Conservation (phyloP, 2,113 vertebrate species). For the Pluvianellus socialis region DNA sequence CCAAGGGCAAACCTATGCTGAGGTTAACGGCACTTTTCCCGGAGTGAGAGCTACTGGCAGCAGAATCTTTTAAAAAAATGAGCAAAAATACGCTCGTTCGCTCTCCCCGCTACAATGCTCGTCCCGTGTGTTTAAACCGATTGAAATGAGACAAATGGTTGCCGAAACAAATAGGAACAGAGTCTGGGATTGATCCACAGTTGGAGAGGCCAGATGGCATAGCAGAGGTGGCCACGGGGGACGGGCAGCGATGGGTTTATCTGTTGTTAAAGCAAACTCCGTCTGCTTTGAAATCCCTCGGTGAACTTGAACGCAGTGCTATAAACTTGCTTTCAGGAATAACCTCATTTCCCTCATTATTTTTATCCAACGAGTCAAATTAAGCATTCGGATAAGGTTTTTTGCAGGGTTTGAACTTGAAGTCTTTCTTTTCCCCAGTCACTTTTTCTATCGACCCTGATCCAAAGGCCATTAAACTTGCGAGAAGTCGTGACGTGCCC, state of each 20-base stretch:
- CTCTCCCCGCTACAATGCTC: background rate
- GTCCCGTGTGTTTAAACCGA: background rate
- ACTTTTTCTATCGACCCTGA: background rate
- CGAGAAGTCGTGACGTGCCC: background rate
- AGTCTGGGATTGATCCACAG: background rate
- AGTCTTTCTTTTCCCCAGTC: background rate
- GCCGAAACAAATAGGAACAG: background rate
- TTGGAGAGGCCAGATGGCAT: background rate
- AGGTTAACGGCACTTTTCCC: background rate
- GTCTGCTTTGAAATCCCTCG: background rate
- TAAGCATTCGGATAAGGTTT: background rate
- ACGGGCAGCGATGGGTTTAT: background rate
- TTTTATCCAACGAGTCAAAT: background rate
- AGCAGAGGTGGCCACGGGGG: background rate
- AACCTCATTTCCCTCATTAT: background rate
- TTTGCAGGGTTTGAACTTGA: background rate
- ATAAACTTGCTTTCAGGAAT: background rate
- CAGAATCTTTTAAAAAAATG: background rate
- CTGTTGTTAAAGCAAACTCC: background rate
- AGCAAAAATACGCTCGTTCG: background rate
- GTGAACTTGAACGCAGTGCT: too few species aligned
- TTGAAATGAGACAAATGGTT: background rate
- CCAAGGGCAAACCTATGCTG: background rate
- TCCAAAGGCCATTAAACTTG: background rate
- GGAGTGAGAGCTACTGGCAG: background rate